A percentile compares a stretch with the other conserved stretches of the same genome.
Conservation (phyloP, 2,113 vertebrate species). For the Actinemys pallida region DNA sequence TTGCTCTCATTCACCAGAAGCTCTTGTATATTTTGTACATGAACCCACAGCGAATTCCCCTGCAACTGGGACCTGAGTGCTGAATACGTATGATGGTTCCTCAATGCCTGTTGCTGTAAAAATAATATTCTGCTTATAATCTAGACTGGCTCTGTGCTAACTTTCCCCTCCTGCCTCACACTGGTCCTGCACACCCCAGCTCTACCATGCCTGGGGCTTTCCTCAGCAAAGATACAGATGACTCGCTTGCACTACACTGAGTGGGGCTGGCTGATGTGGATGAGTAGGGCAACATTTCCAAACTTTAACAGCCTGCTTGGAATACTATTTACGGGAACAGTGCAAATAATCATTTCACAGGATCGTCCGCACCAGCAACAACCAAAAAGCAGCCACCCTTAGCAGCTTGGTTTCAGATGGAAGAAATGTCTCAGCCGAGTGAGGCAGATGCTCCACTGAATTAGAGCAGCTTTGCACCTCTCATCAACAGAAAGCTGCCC, state of each 20-base stretch:
- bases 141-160: neutral
- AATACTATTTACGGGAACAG: neutral
- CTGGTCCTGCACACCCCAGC: neutral
- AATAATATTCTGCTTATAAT: neutral
- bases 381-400: neutral
- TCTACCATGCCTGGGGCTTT: too few species aligned
- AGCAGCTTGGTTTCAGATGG: neutral
- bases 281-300: neutral
- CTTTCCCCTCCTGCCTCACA: neutral
- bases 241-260: neutral
- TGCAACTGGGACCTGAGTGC: rapidly evolving
- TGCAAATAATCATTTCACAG: neutral
- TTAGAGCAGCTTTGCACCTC: neutral
- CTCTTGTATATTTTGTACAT: neutral
- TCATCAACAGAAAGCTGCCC: neutral
- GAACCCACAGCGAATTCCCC: neutral
- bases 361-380: neutral
- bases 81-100: neutral
- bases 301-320: too few species aligned
- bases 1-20: neutral
- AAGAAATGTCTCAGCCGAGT: neutral
- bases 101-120: neutral
- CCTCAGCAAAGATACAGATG: too few species aligned
- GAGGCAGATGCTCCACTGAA: neutral
- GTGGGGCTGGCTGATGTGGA: too few species aligned